These are phyloP conservation scores for Phocoena phocoena DNA, from an alignment of 2,113 vertebrate species.

Conservation along the genomic window DNA sequence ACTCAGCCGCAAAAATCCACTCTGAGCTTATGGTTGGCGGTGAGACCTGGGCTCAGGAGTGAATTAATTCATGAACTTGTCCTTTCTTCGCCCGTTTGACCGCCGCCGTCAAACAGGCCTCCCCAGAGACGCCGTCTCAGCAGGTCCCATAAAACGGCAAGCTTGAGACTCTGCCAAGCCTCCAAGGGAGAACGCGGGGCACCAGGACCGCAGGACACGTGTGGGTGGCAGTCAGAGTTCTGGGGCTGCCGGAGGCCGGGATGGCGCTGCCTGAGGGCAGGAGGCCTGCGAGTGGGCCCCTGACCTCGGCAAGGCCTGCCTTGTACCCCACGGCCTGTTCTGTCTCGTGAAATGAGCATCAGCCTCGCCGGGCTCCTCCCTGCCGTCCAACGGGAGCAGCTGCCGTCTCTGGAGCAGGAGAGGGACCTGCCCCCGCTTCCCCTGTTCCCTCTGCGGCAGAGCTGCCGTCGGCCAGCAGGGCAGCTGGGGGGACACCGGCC, in stretches of 20 bases:
- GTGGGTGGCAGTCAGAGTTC: fast-evolving
- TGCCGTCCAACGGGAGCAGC: fast-evolving
- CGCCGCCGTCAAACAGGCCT: not conserved
- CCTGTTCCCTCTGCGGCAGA: no score
- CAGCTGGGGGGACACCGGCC: no score
- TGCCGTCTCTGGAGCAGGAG: fast-evolving
- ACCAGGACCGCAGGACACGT: fast-evolving
- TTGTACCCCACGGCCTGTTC: fast-evolving
- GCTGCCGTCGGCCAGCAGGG: no score
- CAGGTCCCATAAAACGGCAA: slow-evolving; percentile 12
- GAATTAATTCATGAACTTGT: slow-evolving; percentile 68
- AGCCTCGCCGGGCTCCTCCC: not conserved
- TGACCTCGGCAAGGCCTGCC: not conserved
- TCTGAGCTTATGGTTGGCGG: slow-evolving; percentile 20
- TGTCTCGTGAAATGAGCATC: fast-evolving
- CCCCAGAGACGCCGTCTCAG: slow-evolving; percentile 38
- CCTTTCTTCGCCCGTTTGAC: slow-evolving; percentile 58
- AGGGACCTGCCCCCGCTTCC: not conserved
- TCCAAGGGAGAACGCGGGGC: not conserved
- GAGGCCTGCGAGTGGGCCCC: not conserved
- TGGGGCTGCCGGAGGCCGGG: fast-evolving
- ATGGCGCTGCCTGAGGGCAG: fast-evolving
- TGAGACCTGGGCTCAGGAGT: not conserved
- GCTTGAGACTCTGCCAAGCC: not conserved
- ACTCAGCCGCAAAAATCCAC: slow-evolving; percentile 69